Base-by-base conservation (phyloP, 2,113 vertebrate genomes). In the Cichladusa arquata region DNA sequence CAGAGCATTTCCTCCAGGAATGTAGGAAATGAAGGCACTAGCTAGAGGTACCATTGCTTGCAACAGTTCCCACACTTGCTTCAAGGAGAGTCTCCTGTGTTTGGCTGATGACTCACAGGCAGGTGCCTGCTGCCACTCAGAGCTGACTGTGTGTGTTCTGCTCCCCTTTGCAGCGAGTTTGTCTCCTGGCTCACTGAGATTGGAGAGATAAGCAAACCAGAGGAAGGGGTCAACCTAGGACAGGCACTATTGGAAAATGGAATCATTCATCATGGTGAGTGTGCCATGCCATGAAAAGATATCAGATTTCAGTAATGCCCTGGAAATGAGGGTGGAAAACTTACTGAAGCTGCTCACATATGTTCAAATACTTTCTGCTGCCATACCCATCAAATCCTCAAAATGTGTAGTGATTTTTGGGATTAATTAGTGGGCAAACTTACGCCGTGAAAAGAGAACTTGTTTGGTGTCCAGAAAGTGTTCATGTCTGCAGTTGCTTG, bases 211-310 rank as follows among this genome's bases (percentile, higher is more conserved):
- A 99, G 99, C 96, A 99, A 99, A 96, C 98, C 98, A 2, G 99
- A 99, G 48, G 99, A 99, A 97, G 99, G 99, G 10, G 98, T 99
- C 89, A 99, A 99, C 97, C 89, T 99, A 97, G 99, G 99, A 94
- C 99, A 99, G 94, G 99, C 99, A 13, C 96, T 99, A 40, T 60
- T 99, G 97, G 99, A 99, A 97, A 99, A 99, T 9, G 99, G 99
- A 62, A 99, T 99, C 76, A 99, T 99, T 96, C 99, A 99, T 97
- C 99, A 99, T 10, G 99, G 99, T 99, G 97, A 99, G 98, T 96
- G 29, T 54, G 76, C 44, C 28, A 10, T 69, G 61, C 65, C 69
- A 62, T 67, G 45, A 69, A 66, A 64, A 77, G 29, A 33, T 61
- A 71, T 3, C 40, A 36, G 17, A 36, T 95, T 84, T 87, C 23